Conservation (phyloP, 2,113 vertebrate species). For the Notarius quadriscutis region DNA sequence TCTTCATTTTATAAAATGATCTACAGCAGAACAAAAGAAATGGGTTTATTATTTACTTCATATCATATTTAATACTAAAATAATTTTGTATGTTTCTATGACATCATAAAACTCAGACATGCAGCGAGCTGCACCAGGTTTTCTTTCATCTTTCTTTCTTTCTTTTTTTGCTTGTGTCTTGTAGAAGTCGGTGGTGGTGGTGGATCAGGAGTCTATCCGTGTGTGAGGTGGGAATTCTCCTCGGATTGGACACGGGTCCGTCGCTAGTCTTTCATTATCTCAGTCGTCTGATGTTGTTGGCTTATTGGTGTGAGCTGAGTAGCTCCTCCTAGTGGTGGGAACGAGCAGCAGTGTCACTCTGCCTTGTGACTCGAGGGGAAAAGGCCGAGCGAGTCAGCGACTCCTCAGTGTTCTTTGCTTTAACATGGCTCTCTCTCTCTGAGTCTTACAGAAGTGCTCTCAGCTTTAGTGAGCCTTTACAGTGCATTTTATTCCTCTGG, state of each 20-base stretch:
- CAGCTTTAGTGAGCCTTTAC: slow-evolving; percentile 57
- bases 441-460: neutral
- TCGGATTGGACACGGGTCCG: too few species aligned
- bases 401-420: slow-evolving; percentile 11
- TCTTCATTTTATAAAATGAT: neutral
- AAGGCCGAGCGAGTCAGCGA: neutral
- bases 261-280: neutral
- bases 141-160: neutral
- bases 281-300: slow-evolving; percentile 21
- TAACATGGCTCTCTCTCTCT: neutral
- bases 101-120: neutral
- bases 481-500: slow-evolving; percentile 80
- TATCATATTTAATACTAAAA: neutral
- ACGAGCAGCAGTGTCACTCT: slow-evolving; percentile 44
- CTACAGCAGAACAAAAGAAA: neutral
- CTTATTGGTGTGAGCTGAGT: slow-evolving; percentile 13
- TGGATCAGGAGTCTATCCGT: too few species aligned
- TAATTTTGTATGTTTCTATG: neutral
- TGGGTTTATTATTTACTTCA: neutral
- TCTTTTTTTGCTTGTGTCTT: neutral
- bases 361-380: slow-evolving; percentile 4
- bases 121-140: neutral
- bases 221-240: neutral
- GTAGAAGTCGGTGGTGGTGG: neutral
- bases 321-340: slow-evolving; percentile 76